phyloP scores from a whole-genome alignment of 2,888 invertebrate genomes.

The Campoletis raptor region DNA sequence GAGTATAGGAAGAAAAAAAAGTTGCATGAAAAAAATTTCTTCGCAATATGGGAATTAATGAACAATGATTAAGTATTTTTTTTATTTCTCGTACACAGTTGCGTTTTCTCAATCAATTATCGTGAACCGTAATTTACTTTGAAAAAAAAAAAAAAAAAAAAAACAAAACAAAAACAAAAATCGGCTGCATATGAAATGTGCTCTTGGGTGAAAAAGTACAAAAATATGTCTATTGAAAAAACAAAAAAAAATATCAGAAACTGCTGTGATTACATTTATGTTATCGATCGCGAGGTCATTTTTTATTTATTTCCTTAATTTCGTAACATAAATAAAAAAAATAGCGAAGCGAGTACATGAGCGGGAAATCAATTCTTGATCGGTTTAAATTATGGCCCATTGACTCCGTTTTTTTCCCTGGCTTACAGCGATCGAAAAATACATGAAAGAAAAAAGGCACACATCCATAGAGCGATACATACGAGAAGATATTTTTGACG shows the following conservation, averaged over 20 bases:
- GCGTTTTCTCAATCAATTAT: not conserved
- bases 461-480: slow-evolving; percentile 68
- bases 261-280: slow-evolving; percentile 13
- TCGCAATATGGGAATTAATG: no score
- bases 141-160: not conserved
- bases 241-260: not conserved
- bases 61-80: not conserved
- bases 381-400: not conserved
- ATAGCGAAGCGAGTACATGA: not conserved
- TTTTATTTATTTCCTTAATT: not conserved
- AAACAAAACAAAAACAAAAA: not conserved
- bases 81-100: not conserved
- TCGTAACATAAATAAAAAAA: not conserved
- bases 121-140: not conserved
- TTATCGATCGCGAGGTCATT: not conserved
- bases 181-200: not conserved
- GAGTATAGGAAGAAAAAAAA: not conserved
- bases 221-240: slow-evolving; percentile 2
- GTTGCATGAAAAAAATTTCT: no score
- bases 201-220: slow-evolving; percentile 17
- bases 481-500: slow-evolving; percentile 80
- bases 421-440: slow-evolving; percentile 69
- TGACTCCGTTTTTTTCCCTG: slow-evolving; percentile 52
- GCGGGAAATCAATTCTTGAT: not conserved
- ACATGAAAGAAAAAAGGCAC: slow-evolving; percentile 66